Conservation (phyloP, 2,888 invertebrate genomes). For the Isotomurus palustris region DNA sequence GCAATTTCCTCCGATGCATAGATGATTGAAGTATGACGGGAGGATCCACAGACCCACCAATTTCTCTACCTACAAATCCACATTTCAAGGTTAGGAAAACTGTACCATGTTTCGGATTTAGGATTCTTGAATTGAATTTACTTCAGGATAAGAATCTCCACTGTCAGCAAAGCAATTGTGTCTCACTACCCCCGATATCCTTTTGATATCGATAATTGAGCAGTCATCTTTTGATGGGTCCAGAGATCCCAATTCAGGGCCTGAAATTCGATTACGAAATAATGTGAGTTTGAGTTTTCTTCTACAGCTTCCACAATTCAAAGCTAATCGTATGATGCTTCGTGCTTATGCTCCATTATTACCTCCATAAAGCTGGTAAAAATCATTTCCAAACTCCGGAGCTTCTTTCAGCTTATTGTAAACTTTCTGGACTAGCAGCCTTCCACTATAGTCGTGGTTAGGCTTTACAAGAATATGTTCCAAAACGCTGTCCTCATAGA, state of each 20-base stretch:
- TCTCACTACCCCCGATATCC: conserved; percentile 24
- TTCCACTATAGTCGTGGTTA: conserved; percentile 17
- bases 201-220: conserved; percentile 12
- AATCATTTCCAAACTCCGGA: conserved; percentile 16
- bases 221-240: conserved; percentile 11
- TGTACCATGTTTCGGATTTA: no score
- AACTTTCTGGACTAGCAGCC: conserved; percentile 24
- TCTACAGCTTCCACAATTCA: conserved; percentile 2
- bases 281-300: not conserved
- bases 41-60: conserved; percentile 27
- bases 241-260: conserved; percentile 18
- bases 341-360: no score
- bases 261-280: conserved; percentile 5
- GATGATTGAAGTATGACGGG: conserved; percentile 31
- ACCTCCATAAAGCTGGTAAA: conserved; percentile 29
- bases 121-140: no score
- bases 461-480: conserved; percentile 3
- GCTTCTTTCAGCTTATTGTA: conserved; percentile 15
- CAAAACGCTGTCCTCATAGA: conserved; percentile 3
- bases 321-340: not conserved
- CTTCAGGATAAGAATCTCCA: conserved; percentile 29
- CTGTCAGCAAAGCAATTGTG: conserved; percentile 25
- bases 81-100: not conserved
- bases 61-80: no score
- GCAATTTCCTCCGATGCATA: conserved; percentile 27